phyloP scores from a whole-genome alignment of 2,113 vertebrate genomes.

The Bungarus multicinctus region DNA sequence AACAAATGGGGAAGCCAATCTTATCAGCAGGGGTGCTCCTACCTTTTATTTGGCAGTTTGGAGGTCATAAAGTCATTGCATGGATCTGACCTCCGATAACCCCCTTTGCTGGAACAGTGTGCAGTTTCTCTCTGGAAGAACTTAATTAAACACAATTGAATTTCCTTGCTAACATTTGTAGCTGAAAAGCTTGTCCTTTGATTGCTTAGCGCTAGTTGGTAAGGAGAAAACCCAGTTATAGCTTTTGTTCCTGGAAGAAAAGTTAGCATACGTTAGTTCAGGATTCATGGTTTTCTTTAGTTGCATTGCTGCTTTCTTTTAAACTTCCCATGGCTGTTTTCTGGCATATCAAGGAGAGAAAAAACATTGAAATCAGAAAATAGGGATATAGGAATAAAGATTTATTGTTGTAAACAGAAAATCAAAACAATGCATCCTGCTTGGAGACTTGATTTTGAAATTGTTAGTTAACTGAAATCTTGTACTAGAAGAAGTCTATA shows the following conservation, averaged over 20 bases:
- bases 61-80: conserved; percentile 91
- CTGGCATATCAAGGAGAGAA: background rate
- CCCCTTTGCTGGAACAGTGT: conserved; percentile 69
- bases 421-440: background rate
- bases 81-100: conserved; percentile 87
- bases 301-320: conserved; percentile 42
- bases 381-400: background rate
- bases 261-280: conserved; percentile 78
- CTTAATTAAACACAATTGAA: conserved; percentile 93
- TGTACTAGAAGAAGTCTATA: fast-evolving
- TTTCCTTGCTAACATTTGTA: conserved; percentile 82
- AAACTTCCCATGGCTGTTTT: conserved; percentile 37
- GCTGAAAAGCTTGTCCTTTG: conserved; percentile 82
- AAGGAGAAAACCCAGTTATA: conserved; percentile 73
- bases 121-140: conserved; percentile 78
- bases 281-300: conserved; percentile 74
- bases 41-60: conserved; percentile 82
- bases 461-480: background rate
- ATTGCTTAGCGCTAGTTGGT: conserved; percentile 72
- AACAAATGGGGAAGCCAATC: conserved; percentile 76
- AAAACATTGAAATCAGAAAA: background rate
- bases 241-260: conserved; percentile 78
- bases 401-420: background rate
- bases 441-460: background rate
- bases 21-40: conserved; percentile 78